These are phyloP conservation scores for Botia kubotai DNA, from an alignment of 2,797 vertebrate species.

Conservation along the genomic window DNA sequence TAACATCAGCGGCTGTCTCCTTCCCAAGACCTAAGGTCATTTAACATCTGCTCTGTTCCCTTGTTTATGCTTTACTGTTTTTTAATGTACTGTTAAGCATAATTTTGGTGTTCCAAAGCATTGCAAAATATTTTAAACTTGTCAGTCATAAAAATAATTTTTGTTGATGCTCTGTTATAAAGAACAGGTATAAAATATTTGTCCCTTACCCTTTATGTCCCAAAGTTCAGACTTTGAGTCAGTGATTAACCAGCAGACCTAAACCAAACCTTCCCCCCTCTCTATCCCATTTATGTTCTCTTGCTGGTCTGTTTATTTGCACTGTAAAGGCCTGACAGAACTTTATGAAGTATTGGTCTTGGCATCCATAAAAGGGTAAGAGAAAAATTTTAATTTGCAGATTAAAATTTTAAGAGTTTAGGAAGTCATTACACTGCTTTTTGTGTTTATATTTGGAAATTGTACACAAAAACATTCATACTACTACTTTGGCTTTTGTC, in stretches of 20 bases:
- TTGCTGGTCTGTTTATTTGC: constrained; percentile 15
- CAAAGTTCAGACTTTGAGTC: constrained; percentile 61
- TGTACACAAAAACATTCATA: not conserved
- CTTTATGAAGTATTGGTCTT: not conserved
- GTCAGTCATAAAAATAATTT: not conserved
- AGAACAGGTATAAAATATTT: constrained; percentile 66
- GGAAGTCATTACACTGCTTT: not conserved
- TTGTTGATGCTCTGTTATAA: not conserved
- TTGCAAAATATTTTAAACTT: not conserved
- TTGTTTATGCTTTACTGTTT: not conserved
- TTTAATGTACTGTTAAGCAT: not conserved
- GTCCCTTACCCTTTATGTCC: constrained; percentile 31
- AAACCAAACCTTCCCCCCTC: constrained; percentile 46
- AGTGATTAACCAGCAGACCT: constrained; percentile 73
- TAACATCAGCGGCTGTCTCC: constrained; percentile 8
- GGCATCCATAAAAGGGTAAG: not conserved
- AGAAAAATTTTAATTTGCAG: not conserved
- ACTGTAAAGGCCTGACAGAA: not conserved
- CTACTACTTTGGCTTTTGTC: not conserved
- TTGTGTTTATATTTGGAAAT: not conserved
- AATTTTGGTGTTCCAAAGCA: not conserved
- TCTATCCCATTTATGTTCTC: not conserved
- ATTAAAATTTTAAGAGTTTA: not conserved
- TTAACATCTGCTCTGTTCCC: constrained; percentile 31
- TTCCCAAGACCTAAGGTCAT: constrained; percentile 34